Evolutionary conservation across 2,888 invertebrate genomes (phyloP), one percentile per base, ranked within the genome.

Genomic region (Dascillus cervinus): DNA sequence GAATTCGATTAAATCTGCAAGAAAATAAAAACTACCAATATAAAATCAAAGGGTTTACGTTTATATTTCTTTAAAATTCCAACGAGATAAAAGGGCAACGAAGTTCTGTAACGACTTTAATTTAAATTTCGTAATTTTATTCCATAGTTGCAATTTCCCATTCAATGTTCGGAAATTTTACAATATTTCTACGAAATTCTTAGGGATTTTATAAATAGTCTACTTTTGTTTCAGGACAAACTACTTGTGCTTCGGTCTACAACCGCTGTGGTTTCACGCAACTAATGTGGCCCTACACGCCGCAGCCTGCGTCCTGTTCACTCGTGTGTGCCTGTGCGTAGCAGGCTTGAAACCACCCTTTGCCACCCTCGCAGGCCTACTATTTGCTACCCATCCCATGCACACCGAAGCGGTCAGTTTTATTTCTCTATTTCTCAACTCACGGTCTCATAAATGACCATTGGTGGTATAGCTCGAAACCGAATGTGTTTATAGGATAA

Each of bases 401-500:
- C 90, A 90, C 62, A 86, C 88, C 1, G 90, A 91, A 65, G 89
- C 90, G 60, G 89, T 88, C 61, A 83, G 85, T 76, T 49, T n/a
- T 34, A 34, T 30, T 38, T 22, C 31, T 34, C 28, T 39, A 29
- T 39, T 33, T 32, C 30, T 37, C 25, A 32, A 21, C 35, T 46
- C 43, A 46, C 34, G 24, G 36, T 39, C 37, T 41, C 41, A 41
- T 46, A 46, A 46, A 46, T 41, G 42, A 39, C 40, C 31, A 37
- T 41, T 37, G 36, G 36, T 30, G 31, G 41, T 44, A 44, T 45
- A 39, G 43, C 41, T 41, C 41, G 34, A n/a, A 34, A 29, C 33
- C 24, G 26, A 22, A 8, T 26, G 10, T 22, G 21, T 29, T 34
- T 23, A 23, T 11, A 24, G 28, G 19, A 30, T n/a, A n/a, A n/a